Conservation (phyloP, 2,797 vertebrate species). For the Epinephelus awoara region DNA sequence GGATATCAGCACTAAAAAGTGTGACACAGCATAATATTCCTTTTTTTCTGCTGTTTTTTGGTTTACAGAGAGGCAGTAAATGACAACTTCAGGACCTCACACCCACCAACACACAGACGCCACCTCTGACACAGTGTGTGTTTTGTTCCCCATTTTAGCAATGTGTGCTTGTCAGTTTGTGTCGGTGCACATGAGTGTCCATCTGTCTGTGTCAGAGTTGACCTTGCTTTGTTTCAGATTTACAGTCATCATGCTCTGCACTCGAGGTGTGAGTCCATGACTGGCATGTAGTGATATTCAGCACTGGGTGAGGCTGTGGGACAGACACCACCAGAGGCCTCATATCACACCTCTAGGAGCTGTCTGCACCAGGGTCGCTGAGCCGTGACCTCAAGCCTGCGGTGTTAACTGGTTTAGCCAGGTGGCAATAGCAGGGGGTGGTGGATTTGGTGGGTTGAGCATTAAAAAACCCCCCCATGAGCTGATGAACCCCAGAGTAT, state of each 20-base stretch:
- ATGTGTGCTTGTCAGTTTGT: slow-evolving; percentile 25
- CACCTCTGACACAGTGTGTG: slow-evolving; percentile 5
- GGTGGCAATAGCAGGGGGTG: slow-evolving; percentile 76
- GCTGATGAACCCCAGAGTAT: slow-evolving; percentile 66
- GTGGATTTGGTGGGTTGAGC: slow-evolving; percentile 63
- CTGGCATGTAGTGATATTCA: slow-evolving; percentile 73
- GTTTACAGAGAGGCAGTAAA: slow-evolving; percentile 42
- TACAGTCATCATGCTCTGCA: slow-evolving; percentile 71
- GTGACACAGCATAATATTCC: slow-evolving; percentile 83
- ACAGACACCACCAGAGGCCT: slow-evolving; percentile 76
- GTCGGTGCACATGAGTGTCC: slow-evolving; percentile 47
- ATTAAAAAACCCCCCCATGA: slow-evolving; percentile 61
- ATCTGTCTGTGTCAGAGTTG: slow-evolving; percentile 57
- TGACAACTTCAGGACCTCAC: slow-evolving; percentile 41
- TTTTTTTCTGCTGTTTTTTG: slow-evolving; percentile 59
- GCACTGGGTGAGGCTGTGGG: slow-evolving; percentile 65
- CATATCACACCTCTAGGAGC: slow-evolving; percentile 84
- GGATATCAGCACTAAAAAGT: slow-evolving; percentile 87
- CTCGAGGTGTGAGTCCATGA: slow-evolving; percentile 81
- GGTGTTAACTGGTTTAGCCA: slow-evolving; percentile 83
- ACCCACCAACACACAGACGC: background rate
- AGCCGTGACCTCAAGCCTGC: slow-evolving; percentile 80
- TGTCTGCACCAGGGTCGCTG: slow-evolving; percentile 72
- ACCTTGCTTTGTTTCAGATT: slow-evolving; percentile 82
- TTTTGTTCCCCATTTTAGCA: slow-evolving; percentile 19